Evolutionary conservation across 2,797 vertebrate species (phyloP).

Genomic region (Pseudocheirus occidentalis): DNA sequence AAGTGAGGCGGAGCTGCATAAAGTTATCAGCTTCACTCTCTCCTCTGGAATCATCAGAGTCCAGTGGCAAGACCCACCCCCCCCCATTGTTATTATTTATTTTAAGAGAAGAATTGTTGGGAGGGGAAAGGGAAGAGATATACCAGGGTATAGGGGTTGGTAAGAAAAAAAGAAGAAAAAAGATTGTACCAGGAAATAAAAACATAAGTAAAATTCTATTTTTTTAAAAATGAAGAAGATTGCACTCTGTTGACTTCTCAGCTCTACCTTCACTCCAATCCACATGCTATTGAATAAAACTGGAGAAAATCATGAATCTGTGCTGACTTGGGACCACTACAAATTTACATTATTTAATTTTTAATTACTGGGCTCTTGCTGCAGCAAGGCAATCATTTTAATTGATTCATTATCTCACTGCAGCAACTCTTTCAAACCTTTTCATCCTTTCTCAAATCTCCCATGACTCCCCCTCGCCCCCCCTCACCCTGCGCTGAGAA

Average conservation of each 20-base stretch:
- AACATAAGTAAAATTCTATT: too few species aligned
- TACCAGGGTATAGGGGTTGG: too few species aligned
- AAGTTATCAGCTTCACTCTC: too few species aligned
- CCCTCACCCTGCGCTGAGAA: not conserved
- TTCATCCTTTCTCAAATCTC: not conserved
- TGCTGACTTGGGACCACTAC: not conserved
- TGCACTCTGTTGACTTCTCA: not conserved
- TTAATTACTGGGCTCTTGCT: not conserved
- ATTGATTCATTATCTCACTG: not conserved
- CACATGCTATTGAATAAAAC: not conserved
- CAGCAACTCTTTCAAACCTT: not conserved
- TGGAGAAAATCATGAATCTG: not conserved
- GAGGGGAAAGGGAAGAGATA: too few species aligned
- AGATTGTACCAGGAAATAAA: too few species aligned
- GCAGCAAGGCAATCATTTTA: not conserved
- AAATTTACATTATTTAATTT: not conserved
- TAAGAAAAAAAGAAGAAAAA: too few species aligned
- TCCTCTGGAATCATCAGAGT: too few species aligned
- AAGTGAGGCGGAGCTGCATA: too few species aligned
- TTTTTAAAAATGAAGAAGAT: not conserved
- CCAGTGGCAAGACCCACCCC: too few species aligned
- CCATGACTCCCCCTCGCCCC: too few species aligned
- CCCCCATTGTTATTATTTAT: too few species aligned
- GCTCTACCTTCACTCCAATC: not conserved
- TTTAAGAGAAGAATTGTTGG: too few species aligned